phyloP scores from a whole-genome alignment of 2,797 vertebrate species.

The Lagorchestes hirsutus region DNA sequence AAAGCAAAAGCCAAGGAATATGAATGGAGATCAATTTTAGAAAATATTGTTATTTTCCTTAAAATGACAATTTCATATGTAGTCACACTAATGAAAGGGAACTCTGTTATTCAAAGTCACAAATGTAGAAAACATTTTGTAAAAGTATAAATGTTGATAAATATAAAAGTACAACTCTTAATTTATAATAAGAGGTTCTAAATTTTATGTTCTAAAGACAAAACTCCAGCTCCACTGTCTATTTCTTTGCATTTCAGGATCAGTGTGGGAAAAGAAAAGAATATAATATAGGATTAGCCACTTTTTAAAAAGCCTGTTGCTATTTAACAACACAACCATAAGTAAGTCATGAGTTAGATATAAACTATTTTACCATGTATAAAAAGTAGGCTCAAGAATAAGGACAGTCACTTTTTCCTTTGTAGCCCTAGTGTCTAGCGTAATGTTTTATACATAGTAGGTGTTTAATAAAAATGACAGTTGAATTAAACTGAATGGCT shows the following conservation, averaged over 20 bases:
- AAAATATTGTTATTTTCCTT: not conserved
- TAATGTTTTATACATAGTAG: not conserved
- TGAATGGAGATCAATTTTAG: not conserved
- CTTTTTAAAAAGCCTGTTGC: not conserved
- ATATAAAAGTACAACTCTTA: not conserved
- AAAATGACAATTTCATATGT: not conserved
- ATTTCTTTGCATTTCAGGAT: not conserved
- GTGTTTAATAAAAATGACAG: constrained; percentile 10
- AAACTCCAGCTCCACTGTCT: not conserved
- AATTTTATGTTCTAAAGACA: not conserved
- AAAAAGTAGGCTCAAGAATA: not conserved
- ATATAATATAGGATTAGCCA: not conserved
- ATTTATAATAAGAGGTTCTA: not conserved
- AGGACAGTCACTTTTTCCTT: not conserved
- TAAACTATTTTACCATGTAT: not conserved
- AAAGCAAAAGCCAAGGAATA: not conserved
- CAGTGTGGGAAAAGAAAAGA: not conserved
- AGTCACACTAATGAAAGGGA: not conserved
- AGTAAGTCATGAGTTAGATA: not conserved
- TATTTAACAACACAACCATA: not conserved
- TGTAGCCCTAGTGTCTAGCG: not conserved
- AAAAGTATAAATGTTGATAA: not conserved
- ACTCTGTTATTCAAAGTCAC: not conserved
- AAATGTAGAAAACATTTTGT: not conserved
- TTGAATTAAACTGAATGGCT: not conserved